Base-by-base conservation (phyloP, 2,888 invertebrate species). In the Terebella lapidaria region DNA sequence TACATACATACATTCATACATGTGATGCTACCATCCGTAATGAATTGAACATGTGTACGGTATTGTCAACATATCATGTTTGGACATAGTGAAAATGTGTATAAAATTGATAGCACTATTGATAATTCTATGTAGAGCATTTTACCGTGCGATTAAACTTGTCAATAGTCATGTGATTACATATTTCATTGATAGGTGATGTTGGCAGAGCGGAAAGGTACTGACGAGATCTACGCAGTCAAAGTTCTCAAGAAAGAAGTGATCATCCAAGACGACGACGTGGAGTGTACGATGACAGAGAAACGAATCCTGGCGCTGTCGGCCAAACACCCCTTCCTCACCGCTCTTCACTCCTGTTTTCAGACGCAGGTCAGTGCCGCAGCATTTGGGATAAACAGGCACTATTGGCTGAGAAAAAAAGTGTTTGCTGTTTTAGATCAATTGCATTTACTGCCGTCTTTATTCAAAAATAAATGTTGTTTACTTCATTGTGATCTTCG, bases 281-380 rank as follows among this genome's bases (percentile, higher is more conserved):
- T 97, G 60, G 97, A 97, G 82, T 97, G 96, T 83, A 97, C 96
- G 59, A 94, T 97, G 89, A 95, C 95, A 64, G 97, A 97, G 83
- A 95, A 96, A 79, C 87, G 96, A 76, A 96, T 97, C 80, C 85
- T 97, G 74, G 92, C 94, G 57, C 85, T 97, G 76, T 94, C 96
- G n/a, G 96, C 96, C 65, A 90, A 90, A 67, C 97, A 97, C 84
- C 97, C 97, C 59, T 97, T 97, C 85, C 87, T 97, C 67, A 96
- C 96, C 67, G 95, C 95, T 73, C 86, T 97, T 74, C 92, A 94
- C 85, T 94, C 90, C 77, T 94, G 93, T 84, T 97, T 95, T 86
- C 97, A 97, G 84, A 97, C 96, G 59, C 87, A 88, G 80, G 88
- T 88, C 10, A 10, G 49, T 20, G 22, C 24, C 15, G 22, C n/a